Evolutionary conservation across 2,888 invertebrate species (phyloP).

Genomic region (Cephus runcator): DNA sequence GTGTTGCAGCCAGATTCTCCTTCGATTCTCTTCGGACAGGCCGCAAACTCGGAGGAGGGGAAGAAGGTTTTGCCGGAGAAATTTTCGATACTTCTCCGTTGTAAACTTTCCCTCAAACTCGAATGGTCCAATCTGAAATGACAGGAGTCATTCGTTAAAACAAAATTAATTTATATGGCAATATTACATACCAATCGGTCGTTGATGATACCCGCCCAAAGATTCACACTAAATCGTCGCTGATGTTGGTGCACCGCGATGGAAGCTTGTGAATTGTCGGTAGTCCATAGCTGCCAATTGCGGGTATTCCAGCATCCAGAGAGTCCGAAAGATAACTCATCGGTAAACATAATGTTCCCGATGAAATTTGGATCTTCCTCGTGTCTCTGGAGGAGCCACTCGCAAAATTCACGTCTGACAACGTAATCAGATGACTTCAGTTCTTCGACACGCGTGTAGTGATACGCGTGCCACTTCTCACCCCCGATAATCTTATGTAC

Average conservation of each 20-base stretch:
- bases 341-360: conserved; percentile 26
- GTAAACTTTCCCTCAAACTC: conserved; percentile 28
- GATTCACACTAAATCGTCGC: conserved; percentile 32
- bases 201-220: conserved; percentile 34
- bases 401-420: conserved; percentile 8
- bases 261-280: conserved; percentile 30
- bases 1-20: not conserved
- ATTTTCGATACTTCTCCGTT: too few relatives aligned
- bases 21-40: not conserved
- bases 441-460: too few relatives aligned
- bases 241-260: conserved; percentile 22
- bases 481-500: too few relatives aligned
- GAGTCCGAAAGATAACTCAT: conserved; percentile 30
- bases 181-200: conserved; percentile 20
- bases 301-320: conserved; percentile 31
- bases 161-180: too few relatives aligned
- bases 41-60: conserved; percentile 18
- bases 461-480: too few relatives aligned
- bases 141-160: too few relatives aligned
- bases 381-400: conserved; percentile 10
- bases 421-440: too few relatives aligned
- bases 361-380: conserved; percentile 21
- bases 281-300: conserved; percentile 30
- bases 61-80: conserved; percentile 25
- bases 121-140: conserved; percentile 19